Base-by-base conservation (phyloP, 2,113 vertebrate species). In the Oryzias celebensis region DNA sequence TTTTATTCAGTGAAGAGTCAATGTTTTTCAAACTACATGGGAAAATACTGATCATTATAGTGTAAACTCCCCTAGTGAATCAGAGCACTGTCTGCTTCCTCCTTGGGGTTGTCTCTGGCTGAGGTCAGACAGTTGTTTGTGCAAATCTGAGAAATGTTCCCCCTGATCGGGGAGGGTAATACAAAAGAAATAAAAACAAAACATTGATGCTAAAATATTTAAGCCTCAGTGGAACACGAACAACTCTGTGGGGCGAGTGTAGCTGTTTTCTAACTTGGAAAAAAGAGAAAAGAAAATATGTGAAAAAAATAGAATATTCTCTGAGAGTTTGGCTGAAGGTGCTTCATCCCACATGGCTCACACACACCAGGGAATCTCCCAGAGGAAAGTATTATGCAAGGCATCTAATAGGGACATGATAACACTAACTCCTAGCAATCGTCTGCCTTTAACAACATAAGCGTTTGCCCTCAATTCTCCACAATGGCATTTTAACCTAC, bases 351-450 rank as follows among this genome's bases (percentile, higher is more conserved):
- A 62, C 52, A 45, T 69, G 23, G 41, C 53, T 43, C 18, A 46
- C 72, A 67, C 41, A 24, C 60, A 56, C 52, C 36, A 66, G 56
- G 61, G 62, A 63, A 67, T 77, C 57, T 83, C 82, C 70, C 72
- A 58, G 68, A 23, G 76, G 74, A 78, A 31, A 65, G 52, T 46
- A 60, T 78, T 76, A 70, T 55, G 75, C 57, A 75, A 77, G 78
- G 75, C 24, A 64, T 56, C 73, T 74, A 57, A 71, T 10, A 62
- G 70, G 56, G 68, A 74, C 73, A 58, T 68, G 72, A 73, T 41
- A 47, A 22, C 68, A 17, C 22, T 53, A 58, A 48, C 61, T 31
- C 64, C 70, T 3, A 15, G 47, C 31, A 23, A 57, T 47, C 65
- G 62, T 56, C 28, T 53, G 74, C 58, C 68, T 26, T 68, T 36